phyloP scores from a whole-genome alignment of 2,797 vertebrate species.

The Arctocebus calabarensis region DNA sequence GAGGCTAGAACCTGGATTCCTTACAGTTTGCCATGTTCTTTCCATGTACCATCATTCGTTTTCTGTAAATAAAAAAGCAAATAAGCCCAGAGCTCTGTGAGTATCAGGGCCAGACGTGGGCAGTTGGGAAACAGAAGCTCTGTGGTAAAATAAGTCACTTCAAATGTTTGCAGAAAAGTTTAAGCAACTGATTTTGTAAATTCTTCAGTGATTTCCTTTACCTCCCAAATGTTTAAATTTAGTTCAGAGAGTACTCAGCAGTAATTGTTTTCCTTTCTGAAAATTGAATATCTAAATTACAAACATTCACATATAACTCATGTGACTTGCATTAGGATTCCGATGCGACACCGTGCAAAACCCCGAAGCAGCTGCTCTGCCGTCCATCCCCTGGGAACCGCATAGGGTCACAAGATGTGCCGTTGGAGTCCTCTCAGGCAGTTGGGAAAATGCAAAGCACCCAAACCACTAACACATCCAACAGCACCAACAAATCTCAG shows the following conservation, averaged over 20 bases:
- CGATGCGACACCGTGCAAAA: constrained; percentile 97
- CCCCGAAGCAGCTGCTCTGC: constrained; percentile 94
- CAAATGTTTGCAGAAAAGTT: background rate
- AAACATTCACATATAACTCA: background rate
- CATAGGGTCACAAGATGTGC: constrained; percentile 89
- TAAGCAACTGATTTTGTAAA: background rate
- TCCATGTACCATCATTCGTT: background rate
- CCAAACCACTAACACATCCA: constrained; percentile 90
- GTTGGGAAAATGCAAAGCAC: constrained; percentile 91
- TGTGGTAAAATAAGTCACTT: background rate
- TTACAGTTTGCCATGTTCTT: background rate
- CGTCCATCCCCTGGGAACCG: constrained; percentile 90
- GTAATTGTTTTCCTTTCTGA: background rate
- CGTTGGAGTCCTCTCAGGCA: constrained; percentile 87
- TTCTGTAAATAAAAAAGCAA: background rate
- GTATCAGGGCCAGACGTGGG: background rate
- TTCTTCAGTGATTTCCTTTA: background rate
- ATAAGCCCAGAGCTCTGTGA: background rate
- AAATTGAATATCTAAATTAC: background rate
- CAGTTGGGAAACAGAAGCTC: background rate
- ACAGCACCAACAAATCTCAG: constrained; percentile 95
- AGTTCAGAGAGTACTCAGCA: background rate
- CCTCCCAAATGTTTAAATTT: background rate
- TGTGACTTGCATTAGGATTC: constrained; percentile 91
- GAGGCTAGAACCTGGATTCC: too few species aligned